These are phyloP conservation scores for Dryoscopus gambensis DNA, from an alignment of 2,113 vertebrate genomes.

Conservation along the genomic window DNA sequence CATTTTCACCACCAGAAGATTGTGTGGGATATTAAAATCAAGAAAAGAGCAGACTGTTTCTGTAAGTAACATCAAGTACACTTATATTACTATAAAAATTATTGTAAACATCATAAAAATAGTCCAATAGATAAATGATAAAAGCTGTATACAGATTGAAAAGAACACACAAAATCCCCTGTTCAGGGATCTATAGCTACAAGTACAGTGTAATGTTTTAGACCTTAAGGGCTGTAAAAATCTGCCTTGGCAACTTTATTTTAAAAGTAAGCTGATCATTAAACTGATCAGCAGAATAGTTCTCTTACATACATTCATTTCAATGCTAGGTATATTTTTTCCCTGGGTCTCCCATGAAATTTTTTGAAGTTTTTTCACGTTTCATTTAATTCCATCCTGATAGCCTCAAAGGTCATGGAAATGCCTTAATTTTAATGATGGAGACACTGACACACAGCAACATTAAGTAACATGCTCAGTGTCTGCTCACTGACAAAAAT, in stretches of 20 bases:
- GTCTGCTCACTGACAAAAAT: neutral
- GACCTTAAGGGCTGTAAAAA: neutral
- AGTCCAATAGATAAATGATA: neutral
- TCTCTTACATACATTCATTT: neutral
- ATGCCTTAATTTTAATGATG: neutral
- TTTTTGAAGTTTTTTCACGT: neutral
- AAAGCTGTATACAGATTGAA: neutral
- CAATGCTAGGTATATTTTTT: neutral
- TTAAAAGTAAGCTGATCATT: neutral
- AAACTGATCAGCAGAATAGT: neutral
- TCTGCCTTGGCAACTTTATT: neutral
- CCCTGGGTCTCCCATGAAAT: neutral
- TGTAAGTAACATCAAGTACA: neutral
- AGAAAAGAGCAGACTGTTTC: neutral
- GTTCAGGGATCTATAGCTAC: neutral
- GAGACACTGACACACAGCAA: neutral
- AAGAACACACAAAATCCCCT: rapidly evolving
- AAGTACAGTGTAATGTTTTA: neutral
- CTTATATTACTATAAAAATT: neutral
- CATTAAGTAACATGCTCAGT: neutral
- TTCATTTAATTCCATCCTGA: neutral
- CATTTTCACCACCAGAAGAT: neutral
- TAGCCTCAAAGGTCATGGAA: neutral
- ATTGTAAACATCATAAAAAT: neutral
- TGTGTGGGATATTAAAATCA: neutral